Percentiles rank a stretch among this genome's conserved stretches.
These are phyloP conservation scores for Otus sunia DNA, from an alignment of 2,113 vertebrate species.

Conservation along the genomic window DNA sequence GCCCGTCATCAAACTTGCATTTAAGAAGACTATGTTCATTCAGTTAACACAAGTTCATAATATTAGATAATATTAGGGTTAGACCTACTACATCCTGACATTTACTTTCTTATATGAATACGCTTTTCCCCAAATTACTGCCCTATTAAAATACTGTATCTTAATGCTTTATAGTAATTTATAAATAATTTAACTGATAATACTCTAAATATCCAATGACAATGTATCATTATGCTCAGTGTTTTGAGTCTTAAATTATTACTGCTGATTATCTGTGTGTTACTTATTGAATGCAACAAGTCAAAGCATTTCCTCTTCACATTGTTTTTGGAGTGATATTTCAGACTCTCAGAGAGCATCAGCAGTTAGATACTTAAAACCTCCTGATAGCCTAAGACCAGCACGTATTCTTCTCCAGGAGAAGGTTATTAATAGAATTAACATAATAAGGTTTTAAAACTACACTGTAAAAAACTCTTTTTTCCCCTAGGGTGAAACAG, in stretches of 20 bases:
- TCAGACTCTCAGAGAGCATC: not conserved
- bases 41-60: not conserved
- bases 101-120: not conserved
- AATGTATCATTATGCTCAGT: not conserved
- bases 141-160: not conserved
- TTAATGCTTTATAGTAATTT: not conserved
- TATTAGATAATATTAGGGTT: not conserved
- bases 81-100: not conserved
- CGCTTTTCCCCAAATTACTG: not conserved
- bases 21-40: not conserved
- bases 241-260: not conserved
- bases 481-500: not conserved
- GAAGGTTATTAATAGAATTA: not conserved
- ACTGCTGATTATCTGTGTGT: not conserved
- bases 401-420: not conserved
- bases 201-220: not conserved
- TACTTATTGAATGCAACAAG: not conserved
- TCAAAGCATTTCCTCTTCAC: not conserved
- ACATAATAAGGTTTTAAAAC: not conserved
- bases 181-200: not conserved
- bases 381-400: not conserved
- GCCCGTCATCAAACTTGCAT: not conserved
- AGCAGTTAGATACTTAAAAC: not conserved
- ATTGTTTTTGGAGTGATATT: not conserved
- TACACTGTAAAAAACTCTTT: not conserved